phyloP scores from a whole-genome alignment of 2,797 vertebrate species.

The Syngnathus rostellatus region DNA sequence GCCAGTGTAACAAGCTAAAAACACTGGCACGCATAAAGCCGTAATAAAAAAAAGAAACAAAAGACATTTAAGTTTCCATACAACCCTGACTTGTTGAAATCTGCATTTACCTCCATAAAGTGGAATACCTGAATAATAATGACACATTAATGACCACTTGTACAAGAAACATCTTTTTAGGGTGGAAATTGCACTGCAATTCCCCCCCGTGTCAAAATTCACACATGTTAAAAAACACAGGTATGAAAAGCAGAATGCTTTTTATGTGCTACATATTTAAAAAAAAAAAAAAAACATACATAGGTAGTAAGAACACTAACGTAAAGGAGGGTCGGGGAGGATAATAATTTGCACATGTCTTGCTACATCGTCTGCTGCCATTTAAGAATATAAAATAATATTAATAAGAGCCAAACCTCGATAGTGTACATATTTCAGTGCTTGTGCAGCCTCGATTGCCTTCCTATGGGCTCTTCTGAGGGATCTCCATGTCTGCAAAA shows the following conservation, averaged over 20 bases:
- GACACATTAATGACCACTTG: slow-evolving; percentile 49
- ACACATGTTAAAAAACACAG: slow-evolving; percentile 55
- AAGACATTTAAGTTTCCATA: slow-evolving; percentile 50
- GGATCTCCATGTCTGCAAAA: slow-evolving; percentile 28
- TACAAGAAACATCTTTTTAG: slow-evolving; percentile 1
- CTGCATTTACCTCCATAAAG: slow-evolving; percentile 36
- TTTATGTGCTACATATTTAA: slow-evolving; percentile 73
- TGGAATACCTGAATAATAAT: slow-evolving; percentile 57
- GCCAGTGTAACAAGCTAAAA: slow-evolving; percentile 45
- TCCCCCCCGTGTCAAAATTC: slow-evolving; percentile 65
- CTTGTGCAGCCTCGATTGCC: slow-evolving; percentile 76
- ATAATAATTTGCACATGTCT: slow-evolving; percentile 81
- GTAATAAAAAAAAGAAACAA: slow-evolving; percentile 38
- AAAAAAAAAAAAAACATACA: slow-evolving; percentile 27
- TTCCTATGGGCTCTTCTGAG: slow-evolving; percentile 55
- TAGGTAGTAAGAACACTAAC: slow-evolving; percentile 67
- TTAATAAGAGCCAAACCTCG: slow-evolving; percentile 83
- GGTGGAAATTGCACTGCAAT: slow-evolving; percentile 73
- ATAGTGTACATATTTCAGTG: slow-evolving; percentile 96
- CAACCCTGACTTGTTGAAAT: slow-evolving; percentile 62
- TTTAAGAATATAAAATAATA: slow-evolving; percentile 38
- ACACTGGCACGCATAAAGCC: slow-evolving; percentile 52
- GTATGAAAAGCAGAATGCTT: slow-evolving; percentile 60
- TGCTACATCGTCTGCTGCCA: slow-evolving; percentile 95
- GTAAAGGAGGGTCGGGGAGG: slow-evolving; percentile 29